A percentile compares a stretch with the other conserved stretches of the same genome.
These are phyloP conservation scores for Chlamydotis undulata DNA, from an alignment of 2,113 vertebrate species.

Conservation along the genomic window DNA sequence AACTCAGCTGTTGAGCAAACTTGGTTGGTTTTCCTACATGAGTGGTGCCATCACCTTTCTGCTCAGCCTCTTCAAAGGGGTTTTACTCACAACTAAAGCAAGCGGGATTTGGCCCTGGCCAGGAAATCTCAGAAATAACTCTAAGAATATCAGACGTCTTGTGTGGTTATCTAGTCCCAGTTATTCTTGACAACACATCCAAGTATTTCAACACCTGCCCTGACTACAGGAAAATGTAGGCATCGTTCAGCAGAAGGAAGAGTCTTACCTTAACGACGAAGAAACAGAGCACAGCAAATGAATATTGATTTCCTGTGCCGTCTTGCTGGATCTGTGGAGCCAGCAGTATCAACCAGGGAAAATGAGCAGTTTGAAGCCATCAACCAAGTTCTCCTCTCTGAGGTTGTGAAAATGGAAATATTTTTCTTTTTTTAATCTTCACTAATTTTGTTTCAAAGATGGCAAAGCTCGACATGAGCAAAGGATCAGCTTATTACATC, in stretches of 20 bases:
- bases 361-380: background rate
- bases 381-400: background rate
- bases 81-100: background rate
- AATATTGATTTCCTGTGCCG: background rate
- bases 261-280: background rate
- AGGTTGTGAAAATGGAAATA: background rate
- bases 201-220: background rate
- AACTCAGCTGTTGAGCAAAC: background rate
- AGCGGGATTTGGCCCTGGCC: background rate
- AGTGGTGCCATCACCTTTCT: background rate
- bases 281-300: background rate
- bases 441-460: background rate
- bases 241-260: background rate
- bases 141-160: background rate
- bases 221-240: background rate
- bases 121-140: background rate
- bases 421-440: background rate
- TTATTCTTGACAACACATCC: background rate
- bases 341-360: background rate
- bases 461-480: background rate
- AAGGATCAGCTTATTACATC: background rate
- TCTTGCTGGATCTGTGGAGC: background rate
- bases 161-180: background rate
- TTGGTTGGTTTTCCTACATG: background rate
- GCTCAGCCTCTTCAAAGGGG: background rate